These are phyloP conservation scores for Psilopsiagon aymara DNA, from an alignment of 2,113 vertebrate genomes.

Conservation along the genomic window DNA sequence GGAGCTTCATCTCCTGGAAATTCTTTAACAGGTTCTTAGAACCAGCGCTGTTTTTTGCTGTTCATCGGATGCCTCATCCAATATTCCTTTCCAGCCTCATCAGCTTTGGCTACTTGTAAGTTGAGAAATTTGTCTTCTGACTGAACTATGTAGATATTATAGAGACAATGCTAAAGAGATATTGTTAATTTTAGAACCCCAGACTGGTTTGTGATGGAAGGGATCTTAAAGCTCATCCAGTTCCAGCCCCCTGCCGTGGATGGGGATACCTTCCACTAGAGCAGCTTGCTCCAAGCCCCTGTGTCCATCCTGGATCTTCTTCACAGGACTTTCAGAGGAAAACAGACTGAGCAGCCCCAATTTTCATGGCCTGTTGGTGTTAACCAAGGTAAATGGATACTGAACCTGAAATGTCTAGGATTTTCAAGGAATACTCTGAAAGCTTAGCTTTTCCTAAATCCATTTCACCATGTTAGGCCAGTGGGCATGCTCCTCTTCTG, in stretches of 20 bases:
- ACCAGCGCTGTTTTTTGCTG: neutral
- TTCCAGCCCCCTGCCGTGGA: neutral
- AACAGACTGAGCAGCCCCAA: neutral
- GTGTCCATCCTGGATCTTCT: neutral
- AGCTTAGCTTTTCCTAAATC: rapidly evolving
- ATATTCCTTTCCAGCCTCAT: neutral
- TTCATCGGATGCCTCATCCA: neutral
- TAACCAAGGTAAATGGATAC: neutral
- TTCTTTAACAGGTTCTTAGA: neutral
- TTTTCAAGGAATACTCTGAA: neutral
- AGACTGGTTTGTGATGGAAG: neutral
- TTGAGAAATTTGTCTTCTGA: neutral
- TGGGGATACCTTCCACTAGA: neutral
- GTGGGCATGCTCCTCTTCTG: neutral
- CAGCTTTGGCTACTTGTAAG: neutral
- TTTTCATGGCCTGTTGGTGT: neutral
- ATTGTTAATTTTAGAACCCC: neutral
- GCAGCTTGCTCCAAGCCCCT: neutral
- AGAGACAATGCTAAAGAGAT: neutral
- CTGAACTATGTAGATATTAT: neutral
- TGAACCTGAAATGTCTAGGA: neutral
- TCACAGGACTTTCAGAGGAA: neutral
- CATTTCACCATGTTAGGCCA: neutral
- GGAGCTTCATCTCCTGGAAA: neutral
- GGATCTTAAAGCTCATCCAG: neutral